Base-by-base conservation (phyloP, 2,113 vertebrate genomes). In the Gambusia affinis region DNA sequence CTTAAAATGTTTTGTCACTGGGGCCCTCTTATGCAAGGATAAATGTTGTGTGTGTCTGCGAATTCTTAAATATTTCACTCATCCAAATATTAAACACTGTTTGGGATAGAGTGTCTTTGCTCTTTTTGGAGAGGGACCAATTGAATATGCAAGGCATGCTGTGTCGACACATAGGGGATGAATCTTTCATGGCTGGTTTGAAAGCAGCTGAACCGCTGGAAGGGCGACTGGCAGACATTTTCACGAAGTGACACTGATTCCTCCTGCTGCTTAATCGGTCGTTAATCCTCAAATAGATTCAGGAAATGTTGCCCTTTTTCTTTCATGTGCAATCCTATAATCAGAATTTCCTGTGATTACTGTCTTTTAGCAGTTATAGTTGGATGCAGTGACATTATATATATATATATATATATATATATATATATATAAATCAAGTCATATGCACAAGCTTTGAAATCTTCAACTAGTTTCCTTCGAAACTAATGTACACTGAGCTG, bases 111-210 rank as follows among this genome's bases (percentile, higher is more conserved):
- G 31, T 60, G 42, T 33, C 64, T 57, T 61, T 28, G 62, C 54
- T 69, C 37, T 73, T 84, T 54, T 44, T 35, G 60, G 17, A 78
- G 47, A 64, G 44, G 42, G 19, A 10, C 3, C 8, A 1, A 61
- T 84, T 87, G 75, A 75, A 74, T 84, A 85, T 87, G 81, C 87
- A 72, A 72, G 78, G n/a, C 79, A 51, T 76, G 85, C 66, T 3
- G 30, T 73, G 77, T 80, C 72, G 77, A 78, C 83, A 86, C 81
- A 63, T 81, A 77, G 68, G 61, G 68, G 80, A 91, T 86, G 15
- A 82, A 89, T 85, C 67, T 89, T 87, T 88, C 78, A 91, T 86
- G 79, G 80, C 31, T 66, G 72, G 74, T 79, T 89, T 86, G 70
- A 78, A 87, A 83, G 82, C 78, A 22, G 60, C 69, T 31, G 6